Evolutionary conservation across 2,797 vertebrate genomes (phyloP).

Genomic region (Clarias pachynema): DNA sequence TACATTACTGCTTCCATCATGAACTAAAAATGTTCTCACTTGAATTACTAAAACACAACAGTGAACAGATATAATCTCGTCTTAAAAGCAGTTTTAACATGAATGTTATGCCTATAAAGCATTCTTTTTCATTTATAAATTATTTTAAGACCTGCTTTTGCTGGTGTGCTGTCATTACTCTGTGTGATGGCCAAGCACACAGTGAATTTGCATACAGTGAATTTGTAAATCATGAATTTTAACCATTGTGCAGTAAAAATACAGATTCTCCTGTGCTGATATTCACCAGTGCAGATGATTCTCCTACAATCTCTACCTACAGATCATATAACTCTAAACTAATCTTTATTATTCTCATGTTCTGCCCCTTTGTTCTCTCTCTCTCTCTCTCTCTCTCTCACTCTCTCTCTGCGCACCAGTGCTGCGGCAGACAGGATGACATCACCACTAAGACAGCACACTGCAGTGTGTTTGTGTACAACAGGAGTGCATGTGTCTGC

Average conservation of each 20-base stretch:
- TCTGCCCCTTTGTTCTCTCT: constrained; percentile 12
- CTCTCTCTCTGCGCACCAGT: constrained; percentile 57
- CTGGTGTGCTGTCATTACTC: not conserved
- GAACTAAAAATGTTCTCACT: not conserved
- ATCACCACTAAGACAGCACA: constrained; percentile 66
- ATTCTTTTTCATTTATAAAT: not conserved
- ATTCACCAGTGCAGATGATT: not conserved
- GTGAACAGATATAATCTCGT: not conserved
- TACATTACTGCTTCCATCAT: not conserved
- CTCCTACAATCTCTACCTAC: constrained; percentile 4
- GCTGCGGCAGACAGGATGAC: constrained; percentile 78
- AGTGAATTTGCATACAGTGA: not conserved
- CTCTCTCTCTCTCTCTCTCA: constrained; percentile 10
- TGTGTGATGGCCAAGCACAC: not conserved
- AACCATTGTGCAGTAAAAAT: constrained; percentile 6
- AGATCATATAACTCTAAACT: constrained; percentile 5
- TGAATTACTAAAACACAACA: not conserved
- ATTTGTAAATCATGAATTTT: not conserved
- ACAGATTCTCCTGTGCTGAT: not conserved
- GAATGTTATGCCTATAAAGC: not conserved
- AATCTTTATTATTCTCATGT: constrained; percentile 20
- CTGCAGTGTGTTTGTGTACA: constrained; percentile 64
- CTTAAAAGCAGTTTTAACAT: not conserved
- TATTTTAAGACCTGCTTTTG: not conserved
- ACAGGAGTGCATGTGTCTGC: constrained; percentile 3